Conservation (phyloP, 2,113 vertebrate genomes). For the Urocynchramus pylzowi region DNA sequence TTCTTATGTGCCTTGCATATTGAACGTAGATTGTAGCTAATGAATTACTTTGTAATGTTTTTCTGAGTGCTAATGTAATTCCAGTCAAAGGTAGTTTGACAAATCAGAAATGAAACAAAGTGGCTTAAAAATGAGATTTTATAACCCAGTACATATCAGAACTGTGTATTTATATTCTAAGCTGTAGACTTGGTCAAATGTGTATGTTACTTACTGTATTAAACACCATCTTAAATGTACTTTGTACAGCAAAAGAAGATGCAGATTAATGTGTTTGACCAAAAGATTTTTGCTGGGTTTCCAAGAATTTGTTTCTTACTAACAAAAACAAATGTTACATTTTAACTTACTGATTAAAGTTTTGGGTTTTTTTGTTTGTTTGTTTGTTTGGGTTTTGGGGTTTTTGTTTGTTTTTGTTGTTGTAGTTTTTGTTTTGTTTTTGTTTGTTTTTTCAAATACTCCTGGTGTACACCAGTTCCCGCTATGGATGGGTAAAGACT, state of each 20-base stretch:
- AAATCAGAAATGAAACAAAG: background rate
- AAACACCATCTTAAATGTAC: background rate
- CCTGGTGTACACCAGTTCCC: fast-evolving
- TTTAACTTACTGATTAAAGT: background rate
- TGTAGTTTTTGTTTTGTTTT: too few species aligned
- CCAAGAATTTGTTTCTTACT: background rate
- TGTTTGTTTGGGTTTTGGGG: too few species aligned
- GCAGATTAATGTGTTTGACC: background rate
- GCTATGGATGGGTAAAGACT: background rate
- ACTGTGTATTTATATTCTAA: background rate
- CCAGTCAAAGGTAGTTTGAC: background rate
- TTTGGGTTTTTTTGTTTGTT: too few species aligned
- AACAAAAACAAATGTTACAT: background rate
- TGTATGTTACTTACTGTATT: background rate
- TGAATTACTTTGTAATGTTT: background rate
- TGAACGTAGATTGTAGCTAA: background rate
- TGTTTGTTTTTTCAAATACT: background rate
- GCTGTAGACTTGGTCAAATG: background rate
- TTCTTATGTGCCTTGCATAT: background rate
- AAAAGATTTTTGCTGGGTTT: background rate
- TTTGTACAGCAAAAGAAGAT: background rate
- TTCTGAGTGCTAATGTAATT: background rate
- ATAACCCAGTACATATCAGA: background rate
- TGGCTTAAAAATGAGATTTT: background rate
- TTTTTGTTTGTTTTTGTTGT: too few species aligned